Conservation (phyloP, 2,797 vertebrate species). For the Coregonus suidteri region DNA sequence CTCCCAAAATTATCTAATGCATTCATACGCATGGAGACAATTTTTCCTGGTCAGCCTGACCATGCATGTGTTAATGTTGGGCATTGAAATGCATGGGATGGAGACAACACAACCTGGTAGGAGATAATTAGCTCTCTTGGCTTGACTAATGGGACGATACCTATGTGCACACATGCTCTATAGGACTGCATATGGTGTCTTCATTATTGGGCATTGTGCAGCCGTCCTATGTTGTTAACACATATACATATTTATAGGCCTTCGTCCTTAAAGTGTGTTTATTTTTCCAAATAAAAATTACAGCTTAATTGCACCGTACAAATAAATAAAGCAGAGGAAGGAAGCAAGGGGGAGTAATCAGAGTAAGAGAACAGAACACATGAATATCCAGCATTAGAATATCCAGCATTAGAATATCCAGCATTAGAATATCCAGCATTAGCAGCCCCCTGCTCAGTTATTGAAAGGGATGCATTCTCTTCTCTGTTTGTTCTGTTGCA, state of each 20-base stretch:
- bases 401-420: not conserved
- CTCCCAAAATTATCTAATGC: conserved; percentile 98
- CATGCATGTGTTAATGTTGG: conserved; percentile 96
- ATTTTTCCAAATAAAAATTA: conserved; percentile 35
- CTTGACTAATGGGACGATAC: conserved; percentile 98
- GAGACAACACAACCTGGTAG: conserved; percentile 88
- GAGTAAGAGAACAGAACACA: not conserved
- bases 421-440: not conserved
- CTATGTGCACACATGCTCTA: conserved; percentile 98
- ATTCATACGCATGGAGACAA: conserved; percentile 97
- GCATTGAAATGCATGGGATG: conserved; percentile 90
- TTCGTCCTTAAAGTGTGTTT: conserved; percentile 63
- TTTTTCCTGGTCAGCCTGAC: conserved; percentile 85
- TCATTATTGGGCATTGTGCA: conserved; percentile 84
- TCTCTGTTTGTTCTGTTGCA: conserved; percentile 6
- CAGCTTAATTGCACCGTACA: conserved; percentile 47
- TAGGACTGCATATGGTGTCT: conserved; percentile 84
- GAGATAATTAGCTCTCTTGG: conserved; percentile 96
- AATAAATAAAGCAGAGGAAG: conserved; percentile 42
- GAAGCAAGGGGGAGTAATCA: conserved; percentile 17
- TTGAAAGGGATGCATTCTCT: conserved; percentile 22
- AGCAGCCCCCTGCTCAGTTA: conserved; percentile 21
- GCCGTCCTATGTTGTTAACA: conserved; percentile 81
- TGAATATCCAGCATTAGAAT: not conserved
- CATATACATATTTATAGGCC: conserved; percentile 84